Conservation (phyloP, 1,140 invertebrate species). For the Charaxes varanes region DNA sequence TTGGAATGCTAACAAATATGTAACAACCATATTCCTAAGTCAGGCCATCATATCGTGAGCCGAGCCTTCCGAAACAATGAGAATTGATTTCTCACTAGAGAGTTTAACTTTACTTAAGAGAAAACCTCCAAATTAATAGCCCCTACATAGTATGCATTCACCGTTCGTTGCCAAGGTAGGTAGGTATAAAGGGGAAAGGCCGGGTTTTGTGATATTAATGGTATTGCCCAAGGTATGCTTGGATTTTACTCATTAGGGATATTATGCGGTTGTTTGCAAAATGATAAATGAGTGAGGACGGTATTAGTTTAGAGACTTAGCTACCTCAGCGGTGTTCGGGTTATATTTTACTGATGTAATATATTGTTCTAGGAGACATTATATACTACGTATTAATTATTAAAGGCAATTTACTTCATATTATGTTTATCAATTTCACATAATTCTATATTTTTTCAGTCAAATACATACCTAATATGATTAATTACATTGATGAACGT, state of each 20-base stretch:
- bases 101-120: neutral
- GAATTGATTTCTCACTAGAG: too few species aligned
- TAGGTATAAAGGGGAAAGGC: conserved; percentile 44
- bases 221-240: conserved; percentile 64
- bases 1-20: too few species aligned
- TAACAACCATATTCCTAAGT: too few species aligned
- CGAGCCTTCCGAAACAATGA: too few species aligned
- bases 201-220: conserved; percentile 64
- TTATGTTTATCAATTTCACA: too few species aligned
- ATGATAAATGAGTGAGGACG: conserved; percentile 49
- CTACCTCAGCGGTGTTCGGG: conserved; percentile 32
- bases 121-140: conserved; percentile 12
- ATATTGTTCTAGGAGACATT: too few species aligned
- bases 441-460: too few species aligned
- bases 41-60: too few species aligned
- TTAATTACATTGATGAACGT: too few species aligned
- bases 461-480: too few species aligned
- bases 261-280: conserved; percentile 61
- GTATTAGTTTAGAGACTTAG: conserved; percentile 20
- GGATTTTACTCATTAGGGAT: conserved; percentile 72
- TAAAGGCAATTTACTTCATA: too few species aligned
- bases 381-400: too few species aligned
- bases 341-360: conserved; percentile 51
- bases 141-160: conserved; percentile 14
- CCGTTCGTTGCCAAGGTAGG: conserved; percentile 22